phyloP scores from a whole-genome alignment of 2,888 invertebrate genomes.

The Drosophila acutilabella region DNA sequence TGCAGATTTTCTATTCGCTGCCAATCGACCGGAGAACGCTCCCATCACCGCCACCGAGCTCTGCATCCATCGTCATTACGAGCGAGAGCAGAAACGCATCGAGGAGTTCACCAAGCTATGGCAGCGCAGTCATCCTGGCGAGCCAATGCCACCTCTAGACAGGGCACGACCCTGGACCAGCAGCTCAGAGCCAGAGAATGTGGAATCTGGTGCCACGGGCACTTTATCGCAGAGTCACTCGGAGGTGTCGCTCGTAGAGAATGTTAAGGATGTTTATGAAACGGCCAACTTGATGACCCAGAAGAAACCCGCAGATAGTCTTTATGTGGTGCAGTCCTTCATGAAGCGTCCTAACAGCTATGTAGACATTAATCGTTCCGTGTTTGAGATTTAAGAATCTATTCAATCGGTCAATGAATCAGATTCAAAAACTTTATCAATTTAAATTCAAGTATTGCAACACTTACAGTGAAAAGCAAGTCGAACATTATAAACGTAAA shows the following conservation, averaged over 20 bases:
- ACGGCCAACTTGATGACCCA: slow-evolving; percentile 33
- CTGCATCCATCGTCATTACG: slow-evolving; percentile 34
- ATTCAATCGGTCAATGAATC: background rate
- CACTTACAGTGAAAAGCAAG: no score
- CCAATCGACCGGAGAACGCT: slow-evolving; percentile 2
- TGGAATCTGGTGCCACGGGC: slow-evolving; percentile 34
- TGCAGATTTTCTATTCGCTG: background rate
- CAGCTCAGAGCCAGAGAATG: slow-evolving; percentile 45
- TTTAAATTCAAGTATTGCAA: background rate
- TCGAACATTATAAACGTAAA: no score
- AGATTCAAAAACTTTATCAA: background rate
- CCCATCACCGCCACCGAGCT: slow-evolving; percentile 13
- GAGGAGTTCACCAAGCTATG: background rate
- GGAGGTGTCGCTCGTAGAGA: slow-evolving; percentile 22
- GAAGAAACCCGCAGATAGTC: slow-evolving; percentile 27
- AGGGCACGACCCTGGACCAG: slow-evolving; percentile 43
- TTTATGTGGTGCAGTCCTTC: slow-evolving; percentile 69
- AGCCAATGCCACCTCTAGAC: background rate
- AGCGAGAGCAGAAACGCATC: background rate
- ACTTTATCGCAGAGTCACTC: slow-evolving; percentile 30
- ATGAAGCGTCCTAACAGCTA: slow-evolving; percentile 63
- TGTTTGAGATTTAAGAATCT: slow-evolving; percentile 49
- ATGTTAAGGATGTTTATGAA: slow-evolving; percentile 27
- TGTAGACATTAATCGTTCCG: slow-evolving; percentile 51
- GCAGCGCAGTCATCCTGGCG: background rate